Conservation (phyloP, 2,888 invertebrate genomes). For the Zele albiditarsus region DNA sequence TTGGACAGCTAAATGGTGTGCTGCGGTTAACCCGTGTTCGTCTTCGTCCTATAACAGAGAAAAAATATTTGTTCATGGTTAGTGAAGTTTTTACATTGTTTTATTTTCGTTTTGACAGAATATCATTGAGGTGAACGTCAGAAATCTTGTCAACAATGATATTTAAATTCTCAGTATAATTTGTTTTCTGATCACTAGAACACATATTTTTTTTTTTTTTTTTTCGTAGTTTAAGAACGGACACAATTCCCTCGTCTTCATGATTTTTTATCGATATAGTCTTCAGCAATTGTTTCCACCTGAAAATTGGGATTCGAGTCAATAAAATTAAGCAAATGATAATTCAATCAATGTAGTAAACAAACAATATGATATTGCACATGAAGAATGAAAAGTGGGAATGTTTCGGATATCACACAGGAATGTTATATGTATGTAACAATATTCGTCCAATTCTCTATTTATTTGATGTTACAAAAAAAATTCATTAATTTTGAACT, state of each 20-base stretch:
- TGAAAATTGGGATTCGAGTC: neutral
- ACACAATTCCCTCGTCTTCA: too few relatives aligned
- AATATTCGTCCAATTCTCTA: neutral
- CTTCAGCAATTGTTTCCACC: neutral
- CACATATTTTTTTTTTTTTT: too few relatives aligned
- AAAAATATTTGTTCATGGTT: neutral
- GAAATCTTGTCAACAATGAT: too few relatives aligned
- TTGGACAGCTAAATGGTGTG: constrained; percentile 61
- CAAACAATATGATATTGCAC: neutral
- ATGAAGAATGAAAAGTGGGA: neutral
- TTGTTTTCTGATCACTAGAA: too few relatives aligned
- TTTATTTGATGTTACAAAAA: constrained; percentile 12
- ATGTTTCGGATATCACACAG: neutral
- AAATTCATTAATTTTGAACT: neutral
- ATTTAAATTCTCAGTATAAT: too few relatives aligned
- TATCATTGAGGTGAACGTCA: too few relatives aligned
- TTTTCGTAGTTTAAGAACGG: too few relatives aligned
- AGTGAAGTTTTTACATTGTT: neutral
- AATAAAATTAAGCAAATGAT: neutral
- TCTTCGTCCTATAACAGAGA: constrained; percentile 57
- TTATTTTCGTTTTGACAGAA: too few relatives aligned
- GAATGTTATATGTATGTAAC: neutral
- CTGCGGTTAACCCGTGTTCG: constrained; percentile 55
- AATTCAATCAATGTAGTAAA: neutral
- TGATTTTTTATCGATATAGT: neutral